Percentiles rank a stretch among this genome's conserved stretches.
These are phyloP conservation scores for Berghia stephanieae DNA, from an alignment of 1,140 invertebrate species.

Conservation along the genomic window DNA sequence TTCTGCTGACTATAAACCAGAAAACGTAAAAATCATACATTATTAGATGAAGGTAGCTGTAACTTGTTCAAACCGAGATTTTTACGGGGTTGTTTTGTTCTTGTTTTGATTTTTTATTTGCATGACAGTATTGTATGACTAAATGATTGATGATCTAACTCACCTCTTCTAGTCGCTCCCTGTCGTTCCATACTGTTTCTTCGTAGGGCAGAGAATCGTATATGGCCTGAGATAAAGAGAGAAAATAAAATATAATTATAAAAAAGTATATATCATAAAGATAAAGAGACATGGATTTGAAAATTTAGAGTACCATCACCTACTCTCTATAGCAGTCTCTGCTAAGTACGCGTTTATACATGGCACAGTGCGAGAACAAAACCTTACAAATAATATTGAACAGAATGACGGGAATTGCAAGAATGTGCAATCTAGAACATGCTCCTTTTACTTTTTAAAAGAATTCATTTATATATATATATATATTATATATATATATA, in stretches of 20 bases:
- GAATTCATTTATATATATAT: too few species aligned
- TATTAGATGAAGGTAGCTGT: too few species aligned
- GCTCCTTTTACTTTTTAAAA: too few species aligned
- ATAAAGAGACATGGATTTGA: background rate
- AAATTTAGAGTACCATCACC: constrained; percentile 11
- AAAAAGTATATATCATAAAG: background rate
- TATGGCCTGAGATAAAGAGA: constrained; percentile 49
- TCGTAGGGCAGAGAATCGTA: constrained; percentile 57
- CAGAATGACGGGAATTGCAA: background rate
- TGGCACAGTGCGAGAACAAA: background rate
- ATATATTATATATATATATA: too few species aligned
- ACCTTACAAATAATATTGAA: background rate
- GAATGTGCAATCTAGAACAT: too few species aligned
- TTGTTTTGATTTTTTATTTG: too few species aligned
- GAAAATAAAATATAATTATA: background rate
- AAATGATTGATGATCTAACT: too few species aligned
- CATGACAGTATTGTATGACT: too few species aligned
- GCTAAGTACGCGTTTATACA: background rate
- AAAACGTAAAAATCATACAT: too few species aligned
- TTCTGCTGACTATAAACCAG: too few species aligned
- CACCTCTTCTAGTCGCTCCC: constrained; percentile 51
- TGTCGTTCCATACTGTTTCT: constrained; percentile 40
- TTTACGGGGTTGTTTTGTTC: too few species aligned
- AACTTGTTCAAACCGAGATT: too few species aligned
- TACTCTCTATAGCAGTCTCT: constrained; percentile 5